Evolutionary conservation across 2,888 invertebrate genomes (phyloP), one percentile per base, ranked within the genome.

Genomic region (Drosophila atroscutellata): DNA sequence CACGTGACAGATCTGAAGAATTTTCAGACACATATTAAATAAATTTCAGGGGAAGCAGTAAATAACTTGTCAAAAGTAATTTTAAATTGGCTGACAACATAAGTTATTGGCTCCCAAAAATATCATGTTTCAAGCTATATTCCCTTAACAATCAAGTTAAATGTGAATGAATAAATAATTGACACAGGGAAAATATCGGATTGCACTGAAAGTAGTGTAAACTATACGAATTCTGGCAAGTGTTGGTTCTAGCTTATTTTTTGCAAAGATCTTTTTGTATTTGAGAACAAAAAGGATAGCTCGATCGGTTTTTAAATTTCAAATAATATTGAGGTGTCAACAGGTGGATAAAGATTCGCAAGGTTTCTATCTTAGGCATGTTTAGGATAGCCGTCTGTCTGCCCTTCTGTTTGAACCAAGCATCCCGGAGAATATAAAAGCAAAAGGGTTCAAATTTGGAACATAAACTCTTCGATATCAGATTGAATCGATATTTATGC

Each of bases 1-100:
- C 50, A 80, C 76, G 77, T 80, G 77, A 80, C 59, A 61, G 58
- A 68, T 49, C 62, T 32, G 49, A 59, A 59, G 52, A 49, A 54
- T 61, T 59, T 47, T 24, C 34, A 30, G 3, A 49, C 51, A 69
- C 51, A 63, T 55, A 66, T 70, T 47, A 58, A 63, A 62, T 64
- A 61, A 56, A 65, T 42, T 61, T 30, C 45, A 64, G 60, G 26
- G 28, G 51, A 50, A 42, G 8, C 5, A 52, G 52, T 20, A 52
- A 49, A 30, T 37, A 63, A 54, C 47, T 74, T 36, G 7, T 18
- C 36, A 28, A 26, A 62, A 72, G 58, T 60, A 36, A 24, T 47
- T 56, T 28, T 28, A 28, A 63, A 66, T 45, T 42, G 52, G 54
- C 57, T 34, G 50, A 34, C 37, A 60, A 30, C 24, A 26, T 45